A percentile compares a stretch with the other conserved stretches of the same genome.
phyloP scores from a whole-genome alignment of 2,113 vertebrate species.

The Clupea harengus region DNA sequence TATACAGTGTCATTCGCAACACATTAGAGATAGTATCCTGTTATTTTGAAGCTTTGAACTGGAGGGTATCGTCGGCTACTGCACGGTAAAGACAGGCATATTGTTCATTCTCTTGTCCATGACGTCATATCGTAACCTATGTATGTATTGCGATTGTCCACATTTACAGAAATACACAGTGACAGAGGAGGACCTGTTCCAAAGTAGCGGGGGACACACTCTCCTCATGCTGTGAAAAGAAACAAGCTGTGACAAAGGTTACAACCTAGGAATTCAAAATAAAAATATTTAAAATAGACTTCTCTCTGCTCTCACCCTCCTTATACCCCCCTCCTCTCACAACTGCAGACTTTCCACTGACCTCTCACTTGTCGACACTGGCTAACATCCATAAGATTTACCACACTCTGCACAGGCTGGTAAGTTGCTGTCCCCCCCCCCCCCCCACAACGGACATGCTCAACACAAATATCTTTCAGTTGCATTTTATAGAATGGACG shows the following conservation, averaged over 20 bases:
- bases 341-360: constrained; percentile 92
- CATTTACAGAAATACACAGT: background rate
- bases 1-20: background rate
- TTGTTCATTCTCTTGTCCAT: background rate
- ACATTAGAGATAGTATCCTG: background rate
- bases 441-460: background rate
- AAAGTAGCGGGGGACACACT: background rate
- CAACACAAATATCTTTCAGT: background rate
- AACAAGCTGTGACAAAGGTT: background rate
- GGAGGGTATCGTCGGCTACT: background rate
- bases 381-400: constrained; percentile 99
- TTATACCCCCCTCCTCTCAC: constrained; percentile 30
- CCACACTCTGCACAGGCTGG: constrained; percentile 98
- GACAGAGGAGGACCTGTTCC: background rate
- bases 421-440: constrained; percentile 67
- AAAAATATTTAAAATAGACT: background rate
- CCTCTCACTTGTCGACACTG: constrained; percentile 97
- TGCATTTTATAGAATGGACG: background rate
- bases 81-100: background rate
- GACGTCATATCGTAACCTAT: background rate
- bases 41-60: background rate
- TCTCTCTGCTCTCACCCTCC: background rate
- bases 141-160: background rate
- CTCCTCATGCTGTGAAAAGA: background rate
- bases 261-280: background rate